A percentile compares a stretch with the other conserved stretches of the same genome.
phyloP scores from a whole-genome alignment of 2,113 vertebrate genomes.

The Odocoileus virginianus region DNA sequence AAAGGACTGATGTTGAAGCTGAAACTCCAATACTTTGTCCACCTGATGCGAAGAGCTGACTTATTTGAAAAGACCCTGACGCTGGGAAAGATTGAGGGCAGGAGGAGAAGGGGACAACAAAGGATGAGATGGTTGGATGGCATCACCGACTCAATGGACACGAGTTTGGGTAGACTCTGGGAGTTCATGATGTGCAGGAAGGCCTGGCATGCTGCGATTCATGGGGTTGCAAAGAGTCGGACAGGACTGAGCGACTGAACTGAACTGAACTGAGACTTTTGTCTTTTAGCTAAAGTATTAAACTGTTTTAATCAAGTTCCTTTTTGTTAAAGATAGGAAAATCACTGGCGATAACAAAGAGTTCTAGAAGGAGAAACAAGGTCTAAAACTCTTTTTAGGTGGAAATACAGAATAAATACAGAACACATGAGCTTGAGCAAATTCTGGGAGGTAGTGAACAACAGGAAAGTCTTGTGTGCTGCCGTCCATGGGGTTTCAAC shows the following conservation, averaged over 20 bases:
- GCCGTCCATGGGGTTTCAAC: neutral
- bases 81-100: neutral
- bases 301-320: neutral
- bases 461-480: neutral
- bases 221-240: fast-evolving
- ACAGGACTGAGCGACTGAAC: neutral
- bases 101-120: neutral
- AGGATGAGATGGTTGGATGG: neutral
- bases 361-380: neutral
- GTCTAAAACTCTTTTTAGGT: neutral
- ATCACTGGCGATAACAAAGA: neutral
- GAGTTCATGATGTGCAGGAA: neutral
- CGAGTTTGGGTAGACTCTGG: fast-evolving
- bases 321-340: neutral
- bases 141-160: neutral
- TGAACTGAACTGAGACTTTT: neutral
- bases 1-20: neutral
- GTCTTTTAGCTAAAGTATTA: neutral
- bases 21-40: neutral
- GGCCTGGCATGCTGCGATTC: neutral
- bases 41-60: neutral
- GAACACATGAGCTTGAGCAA: neutral
- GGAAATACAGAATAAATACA: neutral
- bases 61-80: neutral
- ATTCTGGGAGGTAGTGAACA: neutral